These are phyloP conservation scores for Enteromius argenteus DNA, from an alignment of 2,797 vertebrate genomes.

Conservation along the genomic window DNA sequence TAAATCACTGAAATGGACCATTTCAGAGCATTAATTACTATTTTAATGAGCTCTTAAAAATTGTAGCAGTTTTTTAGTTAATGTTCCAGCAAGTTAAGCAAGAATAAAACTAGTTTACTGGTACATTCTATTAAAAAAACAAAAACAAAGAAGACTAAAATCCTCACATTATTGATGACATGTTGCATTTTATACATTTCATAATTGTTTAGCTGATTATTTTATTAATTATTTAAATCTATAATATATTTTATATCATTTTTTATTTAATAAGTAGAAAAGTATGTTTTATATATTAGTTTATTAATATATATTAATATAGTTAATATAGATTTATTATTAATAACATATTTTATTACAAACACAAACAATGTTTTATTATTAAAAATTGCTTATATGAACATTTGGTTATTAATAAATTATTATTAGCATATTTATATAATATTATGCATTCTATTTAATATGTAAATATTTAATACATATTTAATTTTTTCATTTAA, in stretches of 20 bases:
- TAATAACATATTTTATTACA: neutral
- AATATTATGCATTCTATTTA: neutral
- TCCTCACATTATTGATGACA: neutral
- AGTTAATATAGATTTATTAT: neutral
- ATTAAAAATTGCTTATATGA: neutral
- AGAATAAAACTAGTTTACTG: neutral
- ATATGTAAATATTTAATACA: neutral
- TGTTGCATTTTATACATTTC: neutral
- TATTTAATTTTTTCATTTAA: neutral
- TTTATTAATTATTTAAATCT: neutral
- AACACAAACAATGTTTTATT: too few species aligned
- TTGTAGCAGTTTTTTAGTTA: neutral
- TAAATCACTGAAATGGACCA: neutral
- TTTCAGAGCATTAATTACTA: neutral
- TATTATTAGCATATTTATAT: neutral
- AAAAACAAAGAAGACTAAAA: neutral
- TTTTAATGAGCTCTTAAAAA: neutral
- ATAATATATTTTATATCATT: neutral
- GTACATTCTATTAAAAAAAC: neutral
- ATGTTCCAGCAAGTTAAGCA: neutral
- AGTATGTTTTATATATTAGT: neutral
- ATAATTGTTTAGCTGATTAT: neutral
- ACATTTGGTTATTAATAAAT: too few species aligned
- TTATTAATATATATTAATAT: neutral
- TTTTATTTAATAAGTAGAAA: too few species aligned